Conservation (phyloP, 2,113 vertebrate genomes). For the Tinamus guttatus region DNA sequence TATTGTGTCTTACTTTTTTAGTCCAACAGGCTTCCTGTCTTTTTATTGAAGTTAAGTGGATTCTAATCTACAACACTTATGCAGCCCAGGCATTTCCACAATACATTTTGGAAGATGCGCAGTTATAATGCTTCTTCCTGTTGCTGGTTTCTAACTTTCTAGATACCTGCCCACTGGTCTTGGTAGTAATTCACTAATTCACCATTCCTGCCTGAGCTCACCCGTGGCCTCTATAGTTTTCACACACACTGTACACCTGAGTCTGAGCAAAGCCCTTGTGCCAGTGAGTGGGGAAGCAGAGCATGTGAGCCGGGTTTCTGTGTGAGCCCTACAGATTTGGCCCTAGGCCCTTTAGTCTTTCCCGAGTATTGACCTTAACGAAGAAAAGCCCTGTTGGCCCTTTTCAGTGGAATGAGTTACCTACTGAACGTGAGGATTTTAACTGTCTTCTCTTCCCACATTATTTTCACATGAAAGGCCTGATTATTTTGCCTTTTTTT, state of each 20-base stretch:
- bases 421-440: neutral
- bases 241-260: neutral
- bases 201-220: neutral
- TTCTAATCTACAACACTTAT: accelerated
- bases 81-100: neutral
- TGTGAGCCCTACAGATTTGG: accelerated
- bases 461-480: neutral
- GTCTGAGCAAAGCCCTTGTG: neutral
- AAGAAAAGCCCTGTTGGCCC: neutral
- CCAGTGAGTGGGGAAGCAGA: neutral
- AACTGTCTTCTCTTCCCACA: neutral
- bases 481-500: neutral
- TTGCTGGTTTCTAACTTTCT: neutral
- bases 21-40: neutral
- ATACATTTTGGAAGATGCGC: neutral
- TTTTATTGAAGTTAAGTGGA: neutral
- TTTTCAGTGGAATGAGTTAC: neutral
- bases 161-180: neutral
- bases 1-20: neutral
- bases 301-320: neutral
- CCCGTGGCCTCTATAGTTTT: neutral
- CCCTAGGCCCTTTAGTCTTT: neutral
- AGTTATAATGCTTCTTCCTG: neutral
- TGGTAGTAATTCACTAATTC: neutral
- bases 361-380: neutral